Conservation (phyloP, 1,140 invertebrate genomes). For the Whitmania pigra region DNA sequence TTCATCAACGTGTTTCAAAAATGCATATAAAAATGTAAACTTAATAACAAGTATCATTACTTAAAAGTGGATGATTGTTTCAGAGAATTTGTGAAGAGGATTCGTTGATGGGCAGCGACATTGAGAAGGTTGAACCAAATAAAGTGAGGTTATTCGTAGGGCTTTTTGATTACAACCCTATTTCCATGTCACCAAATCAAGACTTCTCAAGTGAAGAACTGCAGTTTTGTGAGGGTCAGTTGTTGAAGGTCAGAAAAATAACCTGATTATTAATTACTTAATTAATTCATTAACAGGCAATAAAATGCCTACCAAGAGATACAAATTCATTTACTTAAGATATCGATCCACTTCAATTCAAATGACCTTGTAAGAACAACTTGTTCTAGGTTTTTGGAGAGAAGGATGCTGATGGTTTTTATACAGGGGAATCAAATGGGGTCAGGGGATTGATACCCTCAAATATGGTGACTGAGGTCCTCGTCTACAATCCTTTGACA, state of each 20-base stretch:
- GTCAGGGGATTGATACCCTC: constrained; percentile 84
- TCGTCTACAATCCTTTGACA: constrained; percentile 48
- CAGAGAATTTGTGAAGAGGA: neutral
- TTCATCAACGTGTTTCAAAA: too few species aligned
- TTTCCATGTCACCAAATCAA: constrained; percentile 95
- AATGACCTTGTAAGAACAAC: neutral
- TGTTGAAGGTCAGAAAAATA: constrained; percentile 65
- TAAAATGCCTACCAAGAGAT: neutral
- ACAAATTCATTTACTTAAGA: neutral
- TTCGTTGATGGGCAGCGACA: neutral
- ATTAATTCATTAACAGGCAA: neutral
- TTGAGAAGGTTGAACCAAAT: constrained; percentile 4
- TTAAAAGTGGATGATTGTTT: too few species aligned
- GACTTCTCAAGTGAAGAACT: constrained; percentile 91
- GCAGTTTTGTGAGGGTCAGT: constrained; percentile 86
- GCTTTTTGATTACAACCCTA: constrained; percentile 90
- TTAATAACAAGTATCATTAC: too few species aligned
- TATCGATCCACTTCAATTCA: neutral
- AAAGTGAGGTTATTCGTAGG: constrained; percentile 68
- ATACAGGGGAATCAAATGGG: constrained; percentile 80
- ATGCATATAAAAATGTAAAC: too few species aligned
- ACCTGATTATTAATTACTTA: neutral
- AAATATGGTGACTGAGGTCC: constrained; percentile 94
- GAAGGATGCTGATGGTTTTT: constrained; percentile 95
- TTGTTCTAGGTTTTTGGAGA: constrained; percentile 74